phyloP scores from a whole-genome alignment of 2,797 vertebrate species.

The Megaceryle alcyon region DNA sequence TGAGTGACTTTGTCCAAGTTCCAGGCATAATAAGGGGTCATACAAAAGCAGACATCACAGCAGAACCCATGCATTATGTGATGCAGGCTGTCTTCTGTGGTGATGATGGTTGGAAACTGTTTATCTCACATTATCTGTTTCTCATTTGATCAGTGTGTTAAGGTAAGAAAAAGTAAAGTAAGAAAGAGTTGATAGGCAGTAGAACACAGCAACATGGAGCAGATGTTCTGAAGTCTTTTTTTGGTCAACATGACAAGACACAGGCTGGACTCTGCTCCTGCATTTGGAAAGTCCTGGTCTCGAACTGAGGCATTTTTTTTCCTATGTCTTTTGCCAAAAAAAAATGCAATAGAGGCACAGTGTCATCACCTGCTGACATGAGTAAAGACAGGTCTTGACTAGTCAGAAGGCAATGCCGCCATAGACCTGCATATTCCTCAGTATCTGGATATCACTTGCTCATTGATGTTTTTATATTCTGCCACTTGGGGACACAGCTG shows the following conservation, averaged over 20 bases:
- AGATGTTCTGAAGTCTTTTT: not conserved
- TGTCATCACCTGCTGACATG: rapidly evolving
- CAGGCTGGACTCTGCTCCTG: not conserved
- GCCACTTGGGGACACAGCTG: not conserved
- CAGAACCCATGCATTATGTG: rapidly evolving
- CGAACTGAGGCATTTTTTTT: not conserved
- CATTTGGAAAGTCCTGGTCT: not conserved
- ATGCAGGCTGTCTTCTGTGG: not conserved
- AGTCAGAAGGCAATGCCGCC: not conserved
- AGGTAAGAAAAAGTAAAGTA: not conserved
- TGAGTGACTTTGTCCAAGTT: not conserved
- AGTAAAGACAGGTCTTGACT: not conserved
- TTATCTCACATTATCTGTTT: not conserved
- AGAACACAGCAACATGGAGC: not conserved
- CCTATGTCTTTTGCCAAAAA: not conserved
- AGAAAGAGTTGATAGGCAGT: not conserved
- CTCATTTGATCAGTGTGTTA: not conserved
- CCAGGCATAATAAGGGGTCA: not conserved
- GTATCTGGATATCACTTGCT: not conserved
- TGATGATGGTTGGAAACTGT: not conserved
- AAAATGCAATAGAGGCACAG: not conserved
- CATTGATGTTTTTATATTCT: not conserved
- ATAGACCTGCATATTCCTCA: not conserved
- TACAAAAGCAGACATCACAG: not conserved
- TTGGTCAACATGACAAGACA: not conserved